These are phyloP conservation scores for Pitta sordida DNA, from an alignment of 2,113 vertebrate genomes.

Conservation along the genomic window DNA sequence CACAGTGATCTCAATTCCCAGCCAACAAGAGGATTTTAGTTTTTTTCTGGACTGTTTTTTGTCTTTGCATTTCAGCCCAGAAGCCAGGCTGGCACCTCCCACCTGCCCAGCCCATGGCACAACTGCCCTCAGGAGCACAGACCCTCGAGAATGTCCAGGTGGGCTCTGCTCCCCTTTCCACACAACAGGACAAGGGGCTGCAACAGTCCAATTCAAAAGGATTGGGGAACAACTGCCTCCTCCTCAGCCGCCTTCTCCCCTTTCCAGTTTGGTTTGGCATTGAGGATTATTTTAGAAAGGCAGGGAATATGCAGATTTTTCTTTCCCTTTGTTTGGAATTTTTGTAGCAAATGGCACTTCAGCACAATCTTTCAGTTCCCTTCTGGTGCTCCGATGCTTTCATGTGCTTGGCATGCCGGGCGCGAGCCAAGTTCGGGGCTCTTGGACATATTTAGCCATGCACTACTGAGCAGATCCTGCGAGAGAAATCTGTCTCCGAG, in stretches of 20 bases:
- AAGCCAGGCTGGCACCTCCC: not conserved
- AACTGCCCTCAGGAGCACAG: not conserved
- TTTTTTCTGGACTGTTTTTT: not conserved
- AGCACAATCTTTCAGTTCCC: not conserved
- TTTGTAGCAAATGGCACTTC: not conserved
- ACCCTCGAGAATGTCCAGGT: not conserved
- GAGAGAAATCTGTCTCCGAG: not conserved
- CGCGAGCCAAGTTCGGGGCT: slow-evolving; percentile 31
- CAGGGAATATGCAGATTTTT: not conserved
- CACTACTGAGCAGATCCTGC: slow-evolving; percentile 19
- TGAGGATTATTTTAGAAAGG: not conserved
- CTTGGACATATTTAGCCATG: slow-evolving; percentile 59
- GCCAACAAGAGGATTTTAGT: not conserved
- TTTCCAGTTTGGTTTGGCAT: not conserved
- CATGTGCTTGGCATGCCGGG: slow-evolving; percentile 41
- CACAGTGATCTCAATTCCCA: not conserved
- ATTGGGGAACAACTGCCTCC: not conserved
- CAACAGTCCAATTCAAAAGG: not conserved
- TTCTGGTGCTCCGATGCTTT: slow-evolving; percentile 32
- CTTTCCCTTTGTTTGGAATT: not conserved
- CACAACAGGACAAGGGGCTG: not conserved
- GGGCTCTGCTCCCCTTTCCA: not conserved
- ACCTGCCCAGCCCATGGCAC: fast-evolving
- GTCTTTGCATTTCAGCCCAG: not conserved
- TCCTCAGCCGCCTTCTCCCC: not conserved